These are phyloP conservation scores for Montifringilla adamsi DNA, from an alignment of 2,113 vertebrate species.

Conservation along the genomic window DNA sequence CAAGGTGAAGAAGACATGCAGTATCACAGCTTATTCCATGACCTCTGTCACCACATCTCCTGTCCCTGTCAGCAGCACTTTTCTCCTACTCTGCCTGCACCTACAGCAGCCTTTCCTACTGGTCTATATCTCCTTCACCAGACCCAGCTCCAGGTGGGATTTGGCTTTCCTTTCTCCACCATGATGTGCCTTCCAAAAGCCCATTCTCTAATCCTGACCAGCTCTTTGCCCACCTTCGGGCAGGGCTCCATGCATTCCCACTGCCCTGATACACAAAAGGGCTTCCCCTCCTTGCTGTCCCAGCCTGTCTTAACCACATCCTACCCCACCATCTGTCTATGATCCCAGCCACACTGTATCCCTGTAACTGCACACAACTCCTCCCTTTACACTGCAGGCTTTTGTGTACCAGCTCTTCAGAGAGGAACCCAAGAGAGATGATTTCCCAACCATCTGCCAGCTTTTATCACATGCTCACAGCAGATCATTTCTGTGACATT, in stretches of 20 bases:
- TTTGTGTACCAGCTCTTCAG: background rate
- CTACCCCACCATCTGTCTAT: accelerated
- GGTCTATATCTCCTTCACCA: background rate
- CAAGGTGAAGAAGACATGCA: background rate
- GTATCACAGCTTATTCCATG: background rate
- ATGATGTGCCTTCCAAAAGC: background rate
- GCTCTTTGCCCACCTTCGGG: background rate
- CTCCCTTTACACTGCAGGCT: background rate
- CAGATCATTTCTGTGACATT: background rate
- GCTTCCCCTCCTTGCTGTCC: background rate
- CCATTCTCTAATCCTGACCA: background rate
- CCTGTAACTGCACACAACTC: background rate
- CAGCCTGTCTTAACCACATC: background rate
- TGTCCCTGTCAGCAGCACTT: background rate
- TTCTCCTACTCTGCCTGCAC: background rate
- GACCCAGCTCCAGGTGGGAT: background rate
- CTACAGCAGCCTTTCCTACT: background rate
- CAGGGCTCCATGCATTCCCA: background rate
- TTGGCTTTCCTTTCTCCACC: background rate
- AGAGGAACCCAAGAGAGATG: background rate
- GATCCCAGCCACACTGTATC: background rate
- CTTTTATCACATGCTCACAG: background rate
- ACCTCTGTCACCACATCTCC: background rate
- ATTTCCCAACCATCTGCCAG: background rate
- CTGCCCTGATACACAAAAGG: background rate